Percentiles rank a stretch among this genome's conserved stretches.
phyloP scores from a whole-genome alignment of 2,888 invertebrate genomes.

The Eristalis intricaria region DNA sequence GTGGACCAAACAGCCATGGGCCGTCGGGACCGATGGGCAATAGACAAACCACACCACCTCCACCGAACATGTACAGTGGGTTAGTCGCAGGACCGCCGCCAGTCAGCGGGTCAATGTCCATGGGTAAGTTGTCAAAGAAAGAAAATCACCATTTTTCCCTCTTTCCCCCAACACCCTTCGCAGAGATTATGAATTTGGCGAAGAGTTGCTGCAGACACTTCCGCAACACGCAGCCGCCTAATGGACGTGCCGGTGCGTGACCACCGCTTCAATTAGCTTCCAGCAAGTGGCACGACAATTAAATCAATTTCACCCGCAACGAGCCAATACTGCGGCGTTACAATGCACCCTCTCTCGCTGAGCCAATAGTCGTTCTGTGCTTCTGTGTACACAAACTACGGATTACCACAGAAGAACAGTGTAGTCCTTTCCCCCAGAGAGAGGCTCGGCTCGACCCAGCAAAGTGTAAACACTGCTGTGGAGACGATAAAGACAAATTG shows the following conservation, averaged over 20 bases:
- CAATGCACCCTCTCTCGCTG: not conserved
- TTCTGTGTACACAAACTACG: conserved; percentile 10
- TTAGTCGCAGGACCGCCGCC: conserved; percentile 76
- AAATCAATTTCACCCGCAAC: conserved; percentile 48
- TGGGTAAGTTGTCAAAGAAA: conserved; percentile 75
- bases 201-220: not conserved
- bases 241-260: conserved; percentile 58
- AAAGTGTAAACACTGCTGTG: conserved; percentile 59
- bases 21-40: conserved; percentile 63
- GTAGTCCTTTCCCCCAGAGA: conserved; percentile 4
- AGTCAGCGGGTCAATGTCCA: conserved; percentile 77
- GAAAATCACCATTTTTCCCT: not conserved
- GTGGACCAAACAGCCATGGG: conserved; percentile 69
- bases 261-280: conserved; percentile 58
- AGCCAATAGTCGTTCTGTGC: not conserved
- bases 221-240: conserved; percentile 18
- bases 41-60: conserved; percentile 76
- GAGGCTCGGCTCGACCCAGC: not conserved
- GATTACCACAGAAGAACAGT: conserved; percentile 10
- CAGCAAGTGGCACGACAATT: conserved; percentile 50
- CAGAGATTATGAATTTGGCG: conserved; percentile 15
- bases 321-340: not conserved
- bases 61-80: conserved; percentile 77
- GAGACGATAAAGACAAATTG: conserved; percentile 60
- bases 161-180: not conserved